Evolutionary conservation across 1,140 invertebrate genomes (phyloP).

Genomic region (Laupala kohalensis): DNA sequence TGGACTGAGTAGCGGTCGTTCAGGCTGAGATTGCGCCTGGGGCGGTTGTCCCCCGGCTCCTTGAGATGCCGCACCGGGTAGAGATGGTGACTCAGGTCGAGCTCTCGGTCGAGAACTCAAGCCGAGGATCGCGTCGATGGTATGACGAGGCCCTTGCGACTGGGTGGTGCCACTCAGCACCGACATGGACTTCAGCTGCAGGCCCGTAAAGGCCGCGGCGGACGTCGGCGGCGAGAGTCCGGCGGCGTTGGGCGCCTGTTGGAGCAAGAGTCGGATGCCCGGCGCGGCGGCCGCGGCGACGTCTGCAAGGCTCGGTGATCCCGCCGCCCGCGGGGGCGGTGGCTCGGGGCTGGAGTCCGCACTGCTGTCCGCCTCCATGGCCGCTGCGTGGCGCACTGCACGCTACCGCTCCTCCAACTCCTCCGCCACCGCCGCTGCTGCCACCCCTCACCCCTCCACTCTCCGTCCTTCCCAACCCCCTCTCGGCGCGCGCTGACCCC

Average conservation of each 20-base stretch:
- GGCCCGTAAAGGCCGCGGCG: neutral
- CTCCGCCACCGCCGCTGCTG: neutral
- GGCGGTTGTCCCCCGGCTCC: neutral
- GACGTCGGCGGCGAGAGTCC: too few species aligned
- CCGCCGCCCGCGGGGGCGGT: neutral
- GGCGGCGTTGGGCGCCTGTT: neutral
- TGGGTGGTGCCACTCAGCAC: neutral
- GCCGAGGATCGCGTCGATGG: slow-evolving; percentile 13
- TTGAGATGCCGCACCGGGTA: neutral
- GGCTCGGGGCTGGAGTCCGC: neutral
- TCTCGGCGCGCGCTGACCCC: neutral
- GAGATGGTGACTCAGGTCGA: neutral
- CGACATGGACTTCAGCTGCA: slow-evolving; percentile 9
- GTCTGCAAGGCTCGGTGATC: neutral
- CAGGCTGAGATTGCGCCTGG: neutral
- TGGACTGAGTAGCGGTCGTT: neutral
- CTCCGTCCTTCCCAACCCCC: neutral
- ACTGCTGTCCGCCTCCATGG: neutral
- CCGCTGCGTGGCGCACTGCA: neutral
- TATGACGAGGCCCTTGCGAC: slow-evolving; percentile 5
- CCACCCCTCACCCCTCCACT: neutral
- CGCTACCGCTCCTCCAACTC: neutral
- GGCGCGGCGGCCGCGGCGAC: neutral
- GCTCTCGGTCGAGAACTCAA: neutral
- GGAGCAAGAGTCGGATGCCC: slow-evolving; percentile 7